A percentile compares a stretch with the other conserved stretches of the same genome.
These are phyloP conservation scores for Hippocampus mohnikei DNA, from an alignment of 2,113 vertebrate genomes.

Conservation along the genomic window DNA sequence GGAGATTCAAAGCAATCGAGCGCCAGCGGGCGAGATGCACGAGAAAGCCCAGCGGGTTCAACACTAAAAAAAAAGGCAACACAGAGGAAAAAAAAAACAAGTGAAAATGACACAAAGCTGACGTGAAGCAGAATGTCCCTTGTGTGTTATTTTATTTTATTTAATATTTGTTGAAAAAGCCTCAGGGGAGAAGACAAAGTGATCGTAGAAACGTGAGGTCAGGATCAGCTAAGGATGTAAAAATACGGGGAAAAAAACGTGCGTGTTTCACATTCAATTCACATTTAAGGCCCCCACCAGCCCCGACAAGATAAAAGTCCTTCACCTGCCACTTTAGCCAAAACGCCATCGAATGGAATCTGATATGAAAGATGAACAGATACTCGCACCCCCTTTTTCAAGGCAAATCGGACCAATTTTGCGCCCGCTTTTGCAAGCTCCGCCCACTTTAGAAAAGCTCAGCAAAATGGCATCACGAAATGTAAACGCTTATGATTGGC, in stretches of 20 bases:
- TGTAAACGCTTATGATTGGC: too few species aligned
- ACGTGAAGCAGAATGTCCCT: not conserved
- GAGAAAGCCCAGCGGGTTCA: constrained; percentile 26
- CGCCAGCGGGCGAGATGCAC: constrained; percentile 26
- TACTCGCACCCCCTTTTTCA: not conserved
- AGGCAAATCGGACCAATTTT: not conserved
- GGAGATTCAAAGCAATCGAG: constrained; percentile 28
- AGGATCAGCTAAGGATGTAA: constrained; percentile 9
- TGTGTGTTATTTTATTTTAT: constrained; percentile 1
- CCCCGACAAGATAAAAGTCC: too few species aligned
- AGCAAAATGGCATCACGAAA: too few species aligned
- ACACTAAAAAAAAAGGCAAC: constrained; percentile 21
- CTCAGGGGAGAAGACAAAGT: not conserved
- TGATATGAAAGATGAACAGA: too few species aligned
- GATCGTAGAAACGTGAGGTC: constrained; percentile 9
- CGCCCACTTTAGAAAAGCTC: too few species aligned
- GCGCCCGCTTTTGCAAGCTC: not conserved
- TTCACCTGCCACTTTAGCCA: too few species aligned
- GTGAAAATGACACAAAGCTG: constrained; percentile 31
- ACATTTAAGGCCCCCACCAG: not conserved
- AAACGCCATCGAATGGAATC: too few species aligned
- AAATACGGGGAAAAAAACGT: not conserved
- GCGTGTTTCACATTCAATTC: not conserved
- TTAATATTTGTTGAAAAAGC: constrained; percentile 19
- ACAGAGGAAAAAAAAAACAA: constrained; percentile 13